phyloP scores from a whole-genome alignment of 2,888 invertebrate species.

The Apodemia zela region DNA sequence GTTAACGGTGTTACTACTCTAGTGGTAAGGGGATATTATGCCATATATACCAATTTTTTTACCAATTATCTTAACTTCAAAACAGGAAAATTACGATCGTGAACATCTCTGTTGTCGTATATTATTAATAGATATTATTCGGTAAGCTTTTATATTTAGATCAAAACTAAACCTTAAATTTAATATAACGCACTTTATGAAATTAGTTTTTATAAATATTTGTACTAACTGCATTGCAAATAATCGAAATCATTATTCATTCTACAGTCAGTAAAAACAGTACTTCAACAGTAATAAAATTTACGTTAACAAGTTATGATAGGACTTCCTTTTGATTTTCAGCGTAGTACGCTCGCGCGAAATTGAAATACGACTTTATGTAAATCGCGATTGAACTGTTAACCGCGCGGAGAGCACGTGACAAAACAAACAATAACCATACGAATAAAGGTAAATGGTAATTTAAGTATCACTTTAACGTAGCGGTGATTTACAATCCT shows the following conservation, averaged over 20 bases:
- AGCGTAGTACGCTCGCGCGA: constrained; percentile 53
- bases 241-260: constrained; percentile 14
- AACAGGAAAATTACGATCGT: no score
- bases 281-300: constrained; percentile 21
- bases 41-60: no score
- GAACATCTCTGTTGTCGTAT: no score
- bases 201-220: not conserved
- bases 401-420: constrained; percentile 55
- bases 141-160: no score
- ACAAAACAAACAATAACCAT: constrained; percentile 56
- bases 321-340: constrained; percentile 47
- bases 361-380: constrained; percentile 67
- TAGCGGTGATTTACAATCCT: constrained; percentile 27
- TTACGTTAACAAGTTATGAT: constrained; percentile 24
- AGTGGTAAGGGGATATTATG: no score
- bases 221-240: not conserved
- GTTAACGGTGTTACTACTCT: no score
- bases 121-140: no score
- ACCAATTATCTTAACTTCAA: no score
- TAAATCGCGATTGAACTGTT: constrained; percentile 58
- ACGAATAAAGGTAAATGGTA: constrained; percentile 41
- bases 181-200: not conserved
- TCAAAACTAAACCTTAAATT: no score
- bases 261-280: not conserved
- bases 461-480: constrained; percentile 55